These are phyloP conservation scores for Cryptotermes secundus DNA, from an alignment of 1,140 invertebrate genomes.

Conservation along the genomic window DNA sequence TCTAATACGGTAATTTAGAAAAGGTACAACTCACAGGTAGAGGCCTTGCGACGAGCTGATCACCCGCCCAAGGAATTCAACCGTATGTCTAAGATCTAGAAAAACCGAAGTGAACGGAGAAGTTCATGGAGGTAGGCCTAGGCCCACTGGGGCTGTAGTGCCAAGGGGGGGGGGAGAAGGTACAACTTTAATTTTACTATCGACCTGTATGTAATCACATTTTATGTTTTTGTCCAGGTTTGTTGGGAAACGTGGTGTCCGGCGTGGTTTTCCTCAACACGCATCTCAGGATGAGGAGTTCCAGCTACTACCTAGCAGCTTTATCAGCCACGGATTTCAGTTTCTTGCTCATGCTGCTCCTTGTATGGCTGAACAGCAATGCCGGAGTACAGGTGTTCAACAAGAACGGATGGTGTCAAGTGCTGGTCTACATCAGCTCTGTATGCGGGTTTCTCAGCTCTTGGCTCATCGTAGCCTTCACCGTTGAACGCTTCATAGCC, in stretches of 20 bases:
- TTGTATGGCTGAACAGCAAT: constrained; percentile 56
- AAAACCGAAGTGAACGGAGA: too few species aligned
- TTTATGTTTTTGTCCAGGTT: constrained; percentile 44
- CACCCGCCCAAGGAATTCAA: too few species aligned
- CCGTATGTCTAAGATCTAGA: too few species aligned
- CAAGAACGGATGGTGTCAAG: constrained; percentile 57
- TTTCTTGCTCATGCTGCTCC: constrained; percentile 52
- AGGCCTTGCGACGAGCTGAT: too few species aligned
- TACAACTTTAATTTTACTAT: too few species aligned
- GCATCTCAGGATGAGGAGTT: constrained; percentile 56
- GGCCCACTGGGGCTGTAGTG: too few species aligned
- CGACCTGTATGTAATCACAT: constrained; percentile 39
- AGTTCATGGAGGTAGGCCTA: too few species aligned
- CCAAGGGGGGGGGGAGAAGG: too few species aligned
- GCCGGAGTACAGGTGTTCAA: constrained; percentile 54
- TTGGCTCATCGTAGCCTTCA: constrained; percentile 65
- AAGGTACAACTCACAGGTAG: too few species aligned
- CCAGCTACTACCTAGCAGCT: constrained; percentile 60
- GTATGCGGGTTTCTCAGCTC: constrained; percentile 60
- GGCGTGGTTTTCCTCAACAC: constrained; percentile 59
- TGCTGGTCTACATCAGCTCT: constrained; percentile 56
- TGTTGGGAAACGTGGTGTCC: constrained; percentile 57
- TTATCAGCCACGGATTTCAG: constrained; percentile 56
- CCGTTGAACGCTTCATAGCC: constrained; percentile 64
- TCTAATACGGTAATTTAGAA: too few species aligned